These are phyloP conservation scores for Morelia viridis DNA, from an alignment of 2,797 vertebrate genomes.

Conservation along the genomic window DNA sequence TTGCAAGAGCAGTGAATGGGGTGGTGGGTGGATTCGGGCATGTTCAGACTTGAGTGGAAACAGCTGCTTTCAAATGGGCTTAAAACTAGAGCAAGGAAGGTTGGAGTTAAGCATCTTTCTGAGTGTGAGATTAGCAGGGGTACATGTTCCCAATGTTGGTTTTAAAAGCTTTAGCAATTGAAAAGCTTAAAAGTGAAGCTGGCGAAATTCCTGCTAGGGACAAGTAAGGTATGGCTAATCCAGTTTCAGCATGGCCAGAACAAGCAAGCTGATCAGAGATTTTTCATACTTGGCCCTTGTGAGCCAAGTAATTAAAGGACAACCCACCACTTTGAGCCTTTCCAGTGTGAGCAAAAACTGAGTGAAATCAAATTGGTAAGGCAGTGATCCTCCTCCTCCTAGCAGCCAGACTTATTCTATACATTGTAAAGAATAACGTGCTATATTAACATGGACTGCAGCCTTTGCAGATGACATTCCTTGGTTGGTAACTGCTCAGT, in stretches of 20 bases:
- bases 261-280: not conserved
- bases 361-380: not conserved
- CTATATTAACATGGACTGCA: not conserved
- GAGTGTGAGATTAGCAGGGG: constrained; percentile 15
- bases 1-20: not conserved
- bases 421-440: not conserved
- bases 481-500: not conserved
- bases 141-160: constrained; percentile 27
- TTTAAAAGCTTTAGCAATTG: constrained; percentile 26
- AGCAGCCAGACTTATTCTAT: too few relatives aligned
- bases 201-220: not conserved
- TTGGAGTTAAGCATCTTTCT: constrained; percentile 30
- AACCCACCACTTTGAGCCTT: not conserved
- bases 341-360: not conserved
- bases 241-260: not conserved
- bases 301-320: not conserved
- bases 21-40: not conserved
- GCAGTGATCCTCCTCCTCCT: too few relatives aligned
- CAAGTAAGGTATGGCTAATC: constrained; percentile 14
- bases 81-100: constrained; percentile 26
- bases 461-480: not conserved
- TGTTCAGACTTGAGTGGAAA: not conserved
- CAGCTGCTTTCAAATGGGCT: not conserved
- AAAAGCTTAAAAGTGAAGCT: constrained; percentile 11
- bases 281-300: not conserved